Evolutionary conservation across 2,113 vertebrate genomes (phyloP), one percentile per base, ranked within the genome.

Genomic region (Cochlearius cochlearius): DNA sequence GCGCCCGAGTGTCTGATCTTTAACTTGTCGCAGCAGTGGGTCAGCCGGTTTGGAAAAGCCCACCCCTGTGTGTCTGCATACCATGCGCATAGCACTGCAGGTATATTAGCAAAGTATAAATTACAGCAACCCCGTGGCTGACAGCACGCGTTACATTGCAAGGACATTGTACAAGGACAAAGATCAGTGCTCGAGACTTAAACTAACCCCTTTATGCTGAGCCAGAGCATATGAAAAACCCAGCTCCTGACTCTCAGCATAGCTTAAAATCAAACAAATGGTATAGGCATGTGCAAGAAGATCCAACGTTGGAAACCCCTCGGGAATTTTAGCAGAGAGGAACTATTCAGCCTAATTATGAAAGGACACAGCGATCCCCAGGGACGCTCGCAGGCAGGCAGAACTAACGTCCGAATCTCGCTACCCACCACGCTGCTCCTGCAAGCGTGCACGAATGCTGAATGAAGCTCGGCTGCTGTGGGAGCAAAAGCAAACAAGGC

Each of bases 391-490:
- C 90, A 79, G 90, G 20, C 36, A 66, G 73, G 90, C 69, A 69
- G 90, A 90, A 66, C 62, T 2, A 22, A 60, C 0, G 3, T 26
- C 73, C 38, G 84, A 43, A 38, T 56, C 43, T 25, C 9, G 0
- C 30, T 45, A 0, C 39, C 76, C 76, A 22, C 25, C 5, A 8
- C 7, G 27, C 75, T 38, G 75, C 47, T 64, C 32, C 50, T 16
- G 34, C 3, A 9, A 38, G 27, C 4, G 1, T 1, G 45, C 39
- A 10, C 1, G 2, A 30, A 7, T 0, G 3, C 82, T 10, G 83
- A 58, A 22, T 1, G 6, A 15, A 71, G 53, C 55, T 64, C 2
- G 2, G 92, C 75, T 84, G 88, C 56, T 20, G 32, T 5, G 22
- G 39, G 30, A 83, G 60, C 38, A 59, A 7, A 17, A 79, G 27